Evolutionary conservation across 1,140 invertebrate genomes (phyloP), one percentile per base, ranked within the genome.

Genomic region (Tetragnatha versicolor): DNA sequence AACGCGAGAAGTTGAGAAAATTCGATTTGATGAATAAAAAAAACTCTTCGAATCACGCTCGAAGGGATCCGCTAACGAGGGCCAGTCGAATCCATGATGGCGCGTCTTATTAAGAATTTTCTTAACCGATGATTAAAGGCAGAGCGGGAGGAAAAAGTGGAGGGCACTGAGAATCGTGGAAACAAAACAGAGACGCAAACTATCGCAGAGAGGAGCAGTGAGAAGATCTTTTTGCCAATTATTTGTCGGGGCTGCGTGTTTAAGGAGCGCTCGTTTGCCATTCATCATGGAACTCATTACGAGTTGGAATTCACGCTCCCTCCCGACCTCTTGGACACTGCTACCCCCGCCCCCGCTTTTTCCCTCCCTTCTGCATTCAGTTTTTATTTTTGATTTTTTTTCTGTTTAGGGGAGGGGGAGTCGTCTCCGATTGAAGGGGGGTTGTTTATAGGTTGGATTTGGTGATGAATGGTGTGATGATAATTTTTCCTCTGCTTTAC

Each of bases 221-320:
- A 72, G 42, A 72, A 58, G 35, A 72, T 55, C 37, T 72, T 72
- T 58, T 42, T 72, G 69, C 69, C 69, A 72, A 72, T 72, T 72
- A 72, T 72, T 72, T 72, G 69, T 72, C 69, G 69, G 53, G 60
- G 33, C 35, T 72, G 47, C 69, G 51, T 72, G 69, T 72, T 72
- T 72, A 72, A 72, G 69, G 53, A 35, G 29, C 14, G 29, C 69
- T 72, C 69, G 69, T 72, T 72, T 58, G 49, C 53, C 37, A 72
- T 72, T 72, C 69, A 58, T 72, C 69, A 72, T 72, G 22, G 7
- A 72, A 72, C 69, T 72, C 69, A 72, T 72, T 72, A 72, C 69
- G 31, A 58, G 35, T 72, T 55, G 20, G 51, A 58, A 72, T 72
- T 72, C 69, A 72, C 69, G 69, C 69, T 72, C 53, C 53, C 27